Evolutionary conservation across 2,888 invertebrate species (phyloP).

Genomic region (Congeria kusceri): DNA sequence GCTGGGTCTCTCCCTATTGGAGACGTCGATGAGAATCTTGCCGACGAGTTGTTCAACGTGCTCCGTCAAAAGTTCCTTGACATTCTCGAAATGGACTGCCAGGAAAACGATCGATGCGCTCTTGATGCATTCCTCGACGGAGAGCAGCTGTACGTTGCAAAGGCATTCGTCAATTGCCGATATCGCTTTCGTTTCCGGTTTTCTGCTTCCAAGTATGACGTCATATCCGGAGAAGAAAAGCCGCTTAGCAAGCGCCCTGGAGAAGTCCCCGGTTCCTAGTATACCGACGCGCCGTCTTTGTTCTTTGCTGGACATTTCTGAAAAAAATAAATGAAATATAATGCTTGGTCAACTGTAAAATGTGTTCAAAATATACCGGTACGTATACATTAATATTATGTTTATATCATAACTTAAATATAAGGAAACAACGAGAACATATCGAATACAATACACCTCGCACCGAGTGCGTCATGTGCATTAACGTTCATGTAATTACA

Average conservation of each 20-base stretch:
- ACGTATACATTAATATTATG: too few relatives aligned
- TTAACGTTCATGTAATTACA: too few relatives aligned
- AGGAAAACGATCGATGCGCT: constrained; percentile 67
- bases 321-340: neutral
- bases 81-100: constrained; percentile 76
- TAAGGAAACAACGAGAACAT: too few relatives aligned
- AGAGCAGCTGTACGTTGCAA: constrained; percentile 66
- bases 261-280: constrained; percentile 79
- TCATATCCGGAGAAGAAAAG: constrained; percentile 74
- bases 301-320: constrained; percentile 9
- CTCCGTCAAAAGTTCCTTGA: constrained; percentile 63
- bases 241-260: constrained; percentile 73
- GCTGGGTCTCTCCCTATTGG: constrained; percentile 69
- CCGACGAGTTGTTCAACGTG: constrained; percentile 57
- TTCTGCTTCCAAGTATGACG: constrained; percentile 78
- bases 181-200: constrained; percentile 60
- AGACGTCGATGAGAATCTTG: constrained; percentile 77
- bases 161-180: constrained; percentile 67
- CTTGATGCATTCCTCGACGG: constrained; percentile 69
- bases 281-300: constrained; percentile 65
- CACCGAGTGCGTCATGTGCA: too few relatives aligned
- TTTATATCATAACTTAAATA: too few relatives aligned
- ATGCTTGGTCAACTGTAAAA: too few relatives aligned
- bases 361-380: too few relatives aligned
- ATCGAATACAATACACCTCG: too few relatives aligned